Percentiles rank a stretch among this genome's conserved stretches.
Evolutionary conservation across 2,797 vertebrate species (phyloP).

Genomic region (Vireo griseus): DNA sequence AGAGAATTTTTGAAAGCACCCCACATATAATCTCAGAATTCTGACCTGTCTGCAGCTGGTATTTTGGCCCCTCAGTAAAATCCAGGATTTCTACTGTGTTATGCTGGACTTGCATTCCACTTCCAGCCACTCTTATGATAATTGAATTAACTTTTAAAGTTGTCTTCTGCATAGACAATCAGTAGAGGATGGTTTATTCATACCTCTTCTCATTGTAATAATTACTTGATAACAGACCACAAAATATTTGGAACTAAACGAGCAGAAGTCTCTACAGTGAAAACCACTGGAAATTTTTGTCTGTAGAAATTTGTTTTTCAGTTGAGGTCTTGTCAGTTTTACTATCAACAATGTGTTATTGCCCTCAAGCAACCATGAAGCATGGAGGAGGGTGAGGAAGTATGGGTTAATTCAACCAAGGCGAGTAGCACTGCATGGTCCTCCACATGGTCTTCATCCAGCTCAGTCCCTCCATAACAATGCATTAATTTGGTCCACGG

Average conservation of each 20-base stretch:
- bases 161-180: neutral
- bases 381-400: neutral
- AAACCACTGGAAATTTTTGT: neutral
- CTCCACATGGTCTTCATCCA: neutral
- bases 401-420: neutral
- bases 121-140: neutral
- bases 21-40: neutral
- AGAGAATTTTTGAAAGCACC: neutral
- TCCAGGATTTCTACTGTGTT: neutral
- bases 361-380: neutral
- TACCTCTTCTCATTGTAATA: neutral
- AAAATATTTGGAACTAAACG: neutral
- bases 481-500: neutral
- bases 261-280: neutral
- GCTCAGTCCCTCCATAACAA: neutral
- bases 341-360: neutral
- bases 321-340: neutral
- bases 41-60: neutral
- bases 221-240: neutral
- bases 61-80: neutral
- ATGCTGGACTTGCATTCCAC: neutral
- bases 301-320: neutral
- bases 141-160: neutral
- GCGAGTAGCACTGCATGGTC: accelerated
- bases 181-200: neutral